Conservation (phyloP, 1,140 invertebrate genomes). For the Drosophila albomicans region DNA sequence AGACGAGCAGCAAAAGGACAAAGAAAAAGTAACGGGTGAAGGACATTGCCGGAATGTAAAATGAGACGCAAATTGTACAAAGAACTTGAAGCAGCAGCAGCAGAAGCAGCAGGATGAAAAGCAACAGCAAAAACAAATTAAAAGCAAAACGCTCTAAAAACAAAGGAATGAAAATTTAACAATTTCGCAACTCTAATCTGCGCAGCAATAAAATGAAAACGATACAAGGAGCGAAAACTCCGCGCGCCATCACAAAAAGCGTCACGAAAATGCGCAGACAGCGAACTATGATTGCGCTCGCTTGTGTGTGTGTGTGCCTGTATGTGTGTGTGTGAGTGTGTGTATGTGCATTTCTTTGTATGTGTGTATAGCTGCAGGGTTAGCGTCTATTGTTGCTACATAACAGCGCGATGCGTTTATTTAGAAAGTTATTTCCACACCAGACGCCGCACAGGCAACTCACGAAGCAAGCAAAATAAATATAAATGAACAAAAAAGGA, state of each 20-base stretch:
- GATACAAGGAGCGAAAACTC: constrained; percentile 71
- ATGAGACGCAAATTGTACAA: constrained; percentile 59
- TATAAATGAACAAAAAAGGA: constrained; percentile 12
- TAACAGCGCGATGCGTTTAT: constrained; percentile 71
- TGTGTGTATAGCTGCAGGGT: constrained; percentile 16
- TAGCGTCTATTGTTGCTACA: constrained; percentile 59
- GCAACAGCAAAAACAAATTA: constrained; percentile 57
- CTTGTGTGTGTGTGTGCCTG: constrained; percentile 3
- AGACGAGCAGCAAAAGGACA: not conserved
- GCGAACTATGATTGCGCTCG: constrained; percentile 45
- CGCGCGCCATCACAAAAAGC: constrained; percentile 58
- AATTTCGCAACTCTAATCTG: constrained; percentile 81
- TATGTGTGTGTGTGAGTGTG: constrained; percentile 6
- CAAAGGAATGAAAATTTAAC: constrained; percentile 77
- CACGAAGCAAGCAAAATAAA: constrained; percentile 17
- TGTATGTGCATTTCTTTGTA: constrained; percentile 2
- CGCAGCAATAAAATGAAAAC: constrained; percentile 77
- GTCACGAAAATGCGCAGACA: constrained; percentile 74
- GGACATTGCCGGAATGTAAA: constrained; percentile 38
- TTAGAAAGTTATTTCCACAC: constrained; percentile 78
- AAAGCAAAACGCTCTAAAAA: constrained; percentile 40
- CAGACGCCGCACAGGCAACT: constrained; percentile 38
- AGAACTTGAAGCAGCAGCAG: constrained; percentile 32
- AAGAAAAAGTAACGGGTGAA: constrained; percentile 18
- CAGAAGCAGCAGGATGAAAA: not conserved